Base-by-base conservation (phyloP, 2,113 vertebrate genomes). In the Chaetops frenatus region DNA sequence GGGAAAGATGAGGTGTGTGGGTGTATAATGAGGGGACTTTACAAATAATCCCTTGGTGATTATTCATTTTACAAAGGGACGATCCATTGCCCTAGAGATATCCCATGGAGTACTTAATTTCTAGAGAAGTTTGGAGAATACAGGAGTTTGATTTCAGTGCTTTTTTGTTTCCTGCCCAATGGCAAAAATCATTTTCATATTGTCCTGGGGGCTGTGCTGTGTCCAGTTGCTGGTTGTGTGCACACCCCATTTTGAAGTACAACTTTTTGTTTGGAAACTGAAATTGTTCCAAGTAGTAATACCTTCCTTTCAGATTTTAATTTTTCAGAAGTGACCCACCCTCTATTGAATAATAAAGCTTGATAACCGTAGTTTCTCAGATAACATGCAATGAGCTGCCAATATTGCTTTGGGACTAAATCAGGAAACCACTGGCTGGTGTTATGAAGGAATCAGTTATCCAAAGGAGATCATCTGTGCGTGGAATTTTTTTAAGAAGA, bases 11-110 rank as follows among this genome's bases (percentile, higher is more conserved):
- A 40, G 57, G 21, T 36, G 62, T 65, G 92, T 50, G 91, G 72
- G 86, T 84, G 95, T 93, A 54, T 90, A 88, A 93, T 81, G 88
- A 86, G 56, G 82, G 94, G 88, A 86, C 88, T 82, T 94, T 40
- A 94, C 81, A 90, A 69, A 77, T 61, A 88, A 88, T 95, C 94
- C 90, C 61, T 78, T 44, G 42, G 64, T 51, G 60, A 73, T 94
- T 95, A 81, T 90, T 92, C 50, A 90, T 88, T 90, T 81, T 64
- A 42, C 28, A 86, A 89, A 93, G 67, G 86, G 90, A 48, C 0
- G 0, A 81, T 91, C 72, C 18, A 40, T 64, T 86, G 57, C 86
- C 57, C 48, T 67, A 29, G 78, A 79, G 67, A 81, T 84, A 64
- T 50, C 28, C 36, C 31, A 27, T 13, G 36, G 51, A 89, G 48